Evolutionary conservation across 2,797 vertebrate species (phyloP).

Genomic region (Gobio occitaniae): DNA sequence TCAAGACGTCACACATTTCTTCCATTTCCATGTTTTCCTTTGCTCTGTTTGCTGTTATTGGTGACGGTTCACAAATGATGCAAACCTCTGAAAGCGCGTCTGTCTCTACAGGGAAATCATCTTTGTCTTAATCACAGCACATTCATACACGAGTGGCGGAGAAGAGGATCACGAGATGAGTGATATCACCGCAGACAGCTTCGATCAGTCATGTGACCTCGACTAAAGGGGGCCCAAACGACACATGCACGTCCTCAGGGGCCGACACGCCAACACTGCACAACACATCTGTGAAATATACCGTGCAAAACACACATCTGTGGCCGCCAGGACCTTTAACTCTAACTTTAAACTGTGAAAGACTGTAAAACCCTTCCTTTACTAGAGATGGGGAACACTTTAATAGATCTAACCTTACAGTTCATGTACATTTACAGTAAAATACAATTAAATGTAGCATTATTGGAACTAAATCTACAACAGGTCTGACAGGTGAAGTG

Average conservation of each 20-base stretch:
- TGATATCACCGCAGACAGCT: not conserved
- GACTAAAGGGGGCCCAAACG: not conserved
- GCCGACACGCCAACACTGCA: too few relatives aligned
- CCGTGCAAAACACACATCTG: too few relatives aligned
- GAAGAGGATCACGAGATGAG: not conserved
- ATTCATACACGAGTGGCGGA: not conserved
- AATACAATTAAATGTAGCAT: too few relatives aligned
- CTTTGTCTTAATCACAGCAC: not conserved
- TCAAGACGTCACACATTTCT: not conserved
- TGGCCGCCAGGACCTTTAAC: too few relatives aligned
- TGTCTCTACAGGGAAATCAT: not conserved
- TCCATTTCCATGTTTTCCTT: not conserved
- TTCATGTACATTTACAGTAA: too few relatives aligned
- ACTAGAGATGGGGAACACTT: too few relatives aligned
- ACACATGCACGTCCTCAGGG: not conserved
- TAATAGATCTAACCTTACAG: too few relatives aligned
- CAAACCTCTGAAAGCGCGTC: not conserved
- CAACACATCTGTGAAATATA: too few relatives aligned
- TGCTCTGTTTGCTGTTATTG: not conserved
- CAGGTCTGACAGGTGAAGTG: too few relatives aligned
- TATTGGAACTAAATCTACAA: too few relatives aligned
- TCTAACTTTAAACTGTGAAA: too few relatives aligned
- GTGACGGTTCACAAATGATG: slow-evolving; percentile 12
- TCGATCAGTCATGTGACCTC: not conserved
- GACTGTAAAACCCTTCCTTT: too few relatives aligned